These are phyloP conservation scores for Semnopithecus entellus DNA, from an alignment of 2,113 vertebrate genomes.

Conservation along the genomic window DNA sequence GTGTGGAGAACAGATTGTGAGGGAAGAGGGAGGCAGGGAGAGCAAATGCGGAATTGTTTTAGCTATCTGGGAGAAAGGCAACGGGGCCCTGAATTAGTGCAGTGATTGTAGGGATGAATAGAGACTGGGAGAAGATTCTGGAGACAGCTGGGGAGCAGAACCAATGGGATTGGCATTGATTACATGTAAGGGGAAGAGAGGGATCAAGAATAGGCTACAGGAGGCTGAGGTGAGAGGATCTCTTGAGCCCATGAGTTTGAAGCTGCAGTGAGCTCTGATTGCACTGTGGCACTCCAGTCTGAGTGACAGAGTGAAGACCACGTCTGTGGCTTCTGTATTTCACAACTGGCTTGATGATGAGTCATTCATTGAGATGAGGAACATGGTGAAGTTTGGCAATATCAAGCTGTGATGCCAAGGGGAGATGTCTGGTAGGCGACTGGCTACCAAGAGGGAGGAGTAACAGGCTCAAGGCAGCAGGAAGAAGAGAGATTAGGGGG, in stretches of 20 bases:
- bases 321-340: not conserved
- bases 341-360: not conserved
- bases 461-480: fast-evolving
- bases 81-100: fast-evolving
- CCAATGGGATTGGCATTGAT: fast-evolving
- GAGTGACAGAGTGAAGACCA: not conserved
- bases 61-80: not conserved
- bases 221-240: not conserved
- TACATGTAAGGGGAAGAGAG: fast-evolving
- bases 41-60: fast-evolving
- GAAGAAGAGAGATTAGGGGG: not conserved
- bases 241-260: not conserved
- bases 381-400: not conserved
- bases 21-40: too few species aligned
- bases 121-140: not conserved
- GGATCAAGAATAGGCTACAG: fast-evolving
- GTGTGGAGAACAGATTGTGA: not conserved
- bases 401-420: not conserved
- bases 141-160: not conserved
- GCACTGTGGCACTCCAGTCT: not conserved
- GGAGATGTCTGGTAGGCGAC: not conserved
- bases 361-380: too few species aligned
- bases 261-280: not conserved
- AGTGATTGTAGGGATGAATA: fast-evolving
- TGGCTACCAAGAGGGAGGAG: not conserved